Base-by-base conservation (phyloP, 1,140 invertebrate species). In the Neoseiulus cucumeris region DNA sequence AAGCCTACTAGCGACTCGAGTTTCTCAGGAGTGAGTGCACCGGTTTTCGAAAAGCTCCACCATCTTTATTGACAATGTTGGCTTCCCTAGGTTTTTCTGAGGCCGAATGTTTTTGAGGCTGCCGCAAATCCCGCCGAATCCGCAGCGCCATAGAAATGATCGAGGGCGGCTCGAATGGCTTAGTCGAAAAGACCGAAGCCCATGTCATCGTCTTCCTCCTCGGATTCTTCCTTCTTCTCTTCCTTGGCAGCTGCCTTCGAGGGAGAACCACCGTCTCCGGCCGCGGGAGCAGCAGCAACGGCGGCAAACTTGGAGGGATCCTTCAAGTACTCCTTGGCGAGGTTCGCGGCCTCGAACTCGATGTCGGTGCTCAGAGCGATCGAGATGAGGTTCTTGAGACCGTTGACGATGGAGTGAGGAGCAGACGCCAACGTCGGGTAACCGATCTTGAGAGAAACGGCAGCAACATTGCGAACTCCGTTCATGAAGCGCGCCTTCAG, bases 311-410 rank as follows among this genome's bases (percentile, higher is more conserved):
- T 96, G 74, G 84, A 87, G 64, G 92, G 91, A 80, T 95, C 91
- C 83, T 87, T 73, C 22, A 81, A 76, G 71, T 73, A 78, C 66
- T 79, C 77, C 67, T 79, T 79, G 17, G 74, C 87, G 74, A 86
- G 91, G 64, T 84, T 80, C 55, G 94, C 95, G 78, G 97, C 87
- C 74, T 88, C 84, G 80, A 99, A 98, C 68, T 87, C 85, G 68
- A 96, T 83, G 47, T 98, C 92, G 67, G 95, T 97, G 70, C 84
- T 89, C 64, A 91, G 90, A 74, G 94, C 93, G 75, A 99, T 80
- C 69, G 94, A 91, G 79, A 99, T 81, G 71, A 98, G 79, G 78
- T 94, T 96, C 82, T 96, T 98, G 82, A 98, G 94, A 65, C 92
- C 95, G 74, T 98, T 96, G 75, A 87, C 86, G 72, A 99, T 85